These are phyloP conservation scores for Phthorimaea operculella DNA, from an alignment of 1,140 invertebrate species.

Conservation along the genomic window DNA sequence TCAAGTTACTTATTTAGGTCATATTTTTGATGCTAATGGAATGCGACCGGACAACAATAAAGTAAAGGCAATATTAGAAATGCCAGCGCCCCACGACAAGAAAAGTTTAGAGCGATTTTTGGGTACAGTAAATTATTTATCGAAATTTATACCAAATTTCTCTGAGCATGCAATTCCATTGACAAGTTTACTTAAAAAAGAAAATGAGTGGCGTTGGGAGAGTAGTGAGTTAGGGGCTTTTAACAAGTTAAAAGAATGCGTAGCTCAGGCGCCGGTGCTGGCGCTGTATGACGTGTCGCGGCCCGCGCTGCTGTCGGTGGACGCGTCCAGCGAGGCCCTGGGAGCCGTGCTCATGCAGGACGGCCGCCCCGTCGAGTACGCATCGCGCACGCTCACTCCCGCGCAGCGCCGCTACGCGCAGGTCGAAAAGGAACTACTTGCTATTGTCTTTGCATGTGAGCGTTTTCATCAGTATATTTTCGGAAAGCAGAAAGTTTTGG, in stretches of 20 bases:
- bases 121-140: constrained; percentile 34
- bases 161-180: constrained; percentile 22
- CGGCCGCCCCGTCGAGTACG: constrained; percentile 26
- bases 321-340: constrained; percentile 18
- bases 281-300: too few species aligned
- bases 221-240: constrained; percentile 7
- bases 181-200: constrained; percentile 25
- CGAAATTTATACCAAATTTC: constrained; percentile 29
- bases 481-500: constrained; percentile 17
- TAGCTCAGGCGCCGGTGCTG: too few species aligned
- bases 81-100: constrained; percentile 2
- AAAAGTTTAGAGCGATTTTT: constrained; percentile 15
- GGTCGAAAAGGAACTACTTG: constrained; percentile 42
- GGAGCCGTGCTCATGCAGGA: constrained; percentile 30
- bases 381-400: constrained; percentile 32
- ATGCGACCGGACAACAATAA: constrained; percentile 6
- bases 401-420: constrained; percentile 32
- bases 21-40: constrained; percentile 9
- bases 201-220: constrained; percentile 27
- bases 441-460: constrained; percentile 31
- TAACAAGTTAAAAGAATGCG: background rate
- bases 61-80: constrained; percentile 7
- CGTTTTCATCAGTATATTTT: constrained; percentile 24
- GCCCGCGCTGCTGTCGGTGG: constrained; percentile 8
- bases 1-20: constrained; percentile 12